Evolutionary conservation across 2,797 vertebrate genomes (phyloP), one percentile per base, ranked within the genome.

Genomic region (Etheostoma perlongum): DNA sequence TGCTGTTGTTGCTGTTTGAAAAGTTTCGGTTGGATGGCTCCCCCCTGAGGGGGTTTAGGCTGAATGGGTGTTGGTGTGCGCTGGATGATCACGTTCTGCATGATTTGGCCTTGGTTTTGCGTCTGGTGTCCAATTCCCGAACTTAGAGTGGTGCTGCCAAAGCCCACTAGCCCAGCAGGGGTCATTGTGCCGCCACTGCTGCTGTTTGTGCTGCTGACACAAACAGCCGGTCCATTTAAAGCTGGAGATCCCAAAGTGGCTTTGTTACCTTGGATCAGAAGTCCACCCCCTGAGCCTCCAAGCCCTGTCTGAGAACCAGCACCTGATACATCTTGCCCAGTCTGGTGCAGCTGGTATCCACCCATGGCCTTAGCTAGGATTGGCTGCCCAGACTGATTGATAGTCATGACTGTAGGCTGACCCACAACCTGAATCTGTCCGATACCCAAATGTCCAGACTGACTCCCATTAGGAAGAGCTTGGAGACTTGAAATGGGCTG

Each of bases 381-480:
- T 76, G 96, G 97, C 77, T 97, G 98, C 3, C 96, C 86, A 9
- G 97, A 93, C 4, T 96, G 96, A 91, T 99, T 99, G 87, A 99
- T 98, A n/a, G 98, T 97, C 98, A 99, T 99, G 89, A 99, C 97
- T 0, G 95, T 94, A 76, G 97, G 96, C 79, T 99, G 98, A 10
- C 98, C 96, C 0, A 99, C 96, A 78, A 99, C 98, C 82, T 99
- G 98, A 90, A 99, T 99, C 76, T 97, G 98, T 18, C 97, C 97
- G 8, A 99, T 95, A 47, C 98, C 98, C 78, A 99, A 81, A 0
- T 96, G 91, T 0, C 97, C 96, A 19, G 97, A 93, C 7, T 98
- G 96, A 85, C 96, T 96, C 42, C 98, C 98, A 0, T 99, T 99
- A 67, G 97, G 96, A 81, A 99, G 67, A 0, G 97, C 95, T 72